Evolutionary conservation across 2,888 invertebrate genomes (phyloP).

Genomic region (Coleophora deauratella): DNA sequence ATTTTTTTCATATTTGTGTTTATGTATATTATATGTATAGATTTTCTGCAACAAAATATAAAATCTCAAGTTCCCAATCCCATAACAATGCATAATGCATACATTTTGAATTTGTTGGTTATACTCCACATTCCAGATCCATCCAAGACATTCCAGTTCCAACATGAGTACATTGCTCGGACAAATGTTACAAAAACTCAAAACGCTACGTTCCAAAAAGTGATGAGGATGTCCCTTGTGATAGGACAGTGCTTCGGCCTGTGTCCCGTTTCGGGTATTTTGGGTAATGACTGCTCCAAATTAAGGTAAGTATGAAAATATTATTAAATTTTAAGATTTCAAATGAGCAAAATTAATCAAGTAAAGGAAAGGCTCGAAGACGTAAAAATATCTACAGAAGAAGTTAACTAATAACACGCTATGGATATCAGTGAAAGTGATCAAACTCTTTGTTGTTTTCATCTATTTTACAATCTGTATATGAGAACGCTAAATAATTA

Average conservation of each 20-base stretch:
- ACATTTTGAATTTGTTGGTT: background rate
- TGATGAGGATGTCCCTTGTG: slow-evolving; percentile 32
- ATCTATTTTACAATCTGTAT: no score
- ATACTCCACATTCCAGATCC: slow-evolving; percentile 22
- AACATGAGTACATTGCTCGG: slow-evolving; percentile 9
- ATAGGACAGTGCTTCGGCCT: slow-evolving; percentile 45
- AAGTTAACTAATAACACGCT: no score
- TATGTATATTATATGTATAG: background rate
- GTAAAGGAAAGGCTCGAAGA: background rate
- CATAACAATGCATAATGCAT: no score
- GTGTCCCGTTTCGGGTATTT: slow-evolving; percentile 39
- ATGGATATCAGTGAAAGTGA: no score
- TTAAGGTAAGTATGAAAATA: slow-evolving; percentile 24
- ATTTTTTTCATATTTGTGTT: background rate
- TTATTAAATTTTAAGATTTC: background rate
- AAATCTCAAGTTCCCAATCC: no score
- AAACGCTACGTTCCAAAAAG: slow-evolving; percentile 33
- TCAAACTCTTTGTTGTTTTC: no score
- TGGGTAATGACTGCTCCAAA: slow-evolving; percentile 31
- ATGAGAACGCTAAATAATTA: no score
- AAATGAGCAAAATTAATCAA: slow-evolving; percentile 1
- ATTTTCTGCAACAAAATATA: no score
- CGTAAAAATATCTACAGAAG: background rate
- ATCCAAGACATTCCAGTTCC: slow-evolving; percentile 11
- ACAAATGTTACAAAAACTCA: slow-evolving; percentile 14